These are phyloP conservation scores for Austrofundulus limnaeus DNA, from an alignment of 2,113 vertebrate genomes.

Conservation along the genomic window DNA sequence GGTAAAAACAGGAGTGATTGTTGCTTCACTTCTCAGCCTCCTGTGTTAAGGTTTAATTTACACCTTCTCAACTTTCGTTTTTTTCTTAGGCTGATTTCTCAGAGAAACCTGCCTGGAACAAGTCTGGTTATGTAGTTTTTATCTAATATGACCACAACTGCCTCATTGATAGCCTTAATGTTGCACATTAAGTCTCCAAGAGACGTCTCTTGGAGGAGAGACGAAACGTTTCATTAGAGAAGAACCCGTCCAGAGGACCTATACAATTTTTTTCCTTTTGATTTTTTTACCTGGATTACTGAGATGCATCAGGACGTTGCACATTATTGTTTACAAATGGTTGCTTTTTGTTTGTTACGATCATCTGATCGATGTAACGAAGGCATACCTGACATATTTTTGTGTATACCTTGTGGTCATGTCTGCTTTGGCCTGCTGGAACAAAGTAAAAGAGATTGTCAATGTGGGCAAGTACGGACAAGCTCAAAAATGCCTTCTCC, in stretches of 20 bases:
- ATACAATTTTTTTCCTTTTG: too few relatives aligned
- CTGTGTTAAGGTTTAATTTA: slow-evolving; percentile 13
- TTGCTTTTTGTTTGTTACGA: neutral
- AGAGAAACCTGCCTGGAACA: neutral
- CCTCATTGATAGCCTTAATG: too few relatives aligned
- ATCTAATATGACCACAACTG: neutral
- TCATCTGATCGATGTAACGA: slow-evolving; percentile 24
- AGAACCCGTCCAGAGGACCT: too few relatives aligned
- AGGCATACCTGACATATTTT: slow-evolving; percentile 52
- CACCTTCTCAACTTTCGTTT: slow-evolving; percentile 44
- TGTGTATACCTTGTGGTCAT: slow-evolving; percentile 32
- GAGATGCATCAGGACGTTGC: too few relatives aligned
- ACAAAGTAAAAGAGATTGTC: slow-evolving; percentile 47
- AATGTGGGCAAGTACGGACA: slow-evolving; percentile 53
- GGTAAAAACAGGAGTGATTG: slow-evolving; percentile 64
- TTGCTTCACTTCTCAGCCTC: slow-evolving; percentile 32
- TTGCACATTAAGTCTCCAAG: too few relatives aligned
- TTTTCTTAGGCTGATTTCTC: slow-evolving; percentile 1
- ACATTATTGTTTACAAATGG: neutral
- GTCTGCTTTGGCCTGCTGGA: slow-evolving; percentile 54
- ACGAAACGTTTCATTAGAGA: too few relatives aligned
- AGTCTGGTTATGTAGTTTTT: too few relatives aligned
- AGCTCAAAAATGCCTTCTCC: slow-evolving; percentile 18
- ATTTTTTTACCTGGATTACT: too few relatives aligned
- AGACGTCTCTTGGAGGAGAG: too few relatives aligned